These are phyloP conservation scores for Falco concolor DNA, from an alignment of 2,797 vertebrate genomes.

Conservation along the genomic window DNA sequence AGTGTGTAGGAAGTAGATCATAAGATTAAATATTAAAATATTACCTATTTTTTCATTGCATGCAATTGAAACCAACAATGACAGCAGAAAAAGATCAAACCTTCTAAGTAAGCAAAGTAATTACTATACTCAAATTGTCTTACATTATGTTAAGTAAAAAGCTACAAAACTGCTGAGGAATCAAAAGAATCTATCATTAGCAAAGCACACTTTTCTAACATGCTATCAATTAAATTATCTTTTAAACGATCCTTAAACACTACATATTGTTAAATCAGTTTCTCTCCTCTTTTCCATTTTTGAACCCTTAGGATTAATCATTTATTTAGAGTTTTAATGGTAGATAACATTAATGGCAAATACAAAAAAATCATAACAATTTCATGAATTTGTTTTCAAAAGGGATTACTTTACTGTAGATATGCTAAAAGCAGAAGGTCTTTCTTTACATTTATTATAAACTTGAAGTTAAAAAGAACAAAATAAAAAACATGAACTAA, in stretches of 20 bases:
- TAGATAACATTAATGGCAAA: background rate
- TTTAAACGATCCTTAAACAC: background rate
- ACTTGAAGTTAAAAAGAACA: background rate
- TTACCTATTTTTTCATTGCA: conserved; percentile 47
- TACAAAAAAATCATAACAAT: background rate
- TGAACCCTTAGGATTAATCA: background rate
- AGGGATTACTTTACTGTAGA: background rate
- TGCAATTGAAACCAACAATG: background rate
- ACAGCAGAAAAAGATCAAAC: conserved; percentile 49
- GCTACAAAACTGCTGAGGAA: background rate
- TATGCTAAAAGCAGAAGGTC: background rate
- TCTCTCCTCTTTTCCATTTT: background rate
- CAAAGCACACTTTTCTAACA: background rate
- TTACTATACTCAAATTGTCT: conserved; percentile 46
- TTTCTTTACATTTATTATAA: background rate
- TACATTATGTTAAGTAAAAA: background rate
- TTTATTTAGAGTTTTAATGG: background rate
- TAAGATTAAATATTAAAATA: conserved; percentile 63
- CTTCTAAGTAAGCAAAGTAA: conserved; percentile 38
- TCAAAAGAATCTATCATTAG: background rate
- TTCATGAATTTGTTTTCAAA: background rate
- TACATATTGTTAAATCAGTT: background rate
- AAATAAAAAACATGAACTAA: background rate
- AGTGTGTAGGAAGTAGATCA: conserved; percentile 62
- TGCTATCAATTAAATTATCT: background rate